Evolutionary conservation across 1,140 invertebrate genomes (phyloP).

Genomic region (Druon quercuslanigerum): DNA sequence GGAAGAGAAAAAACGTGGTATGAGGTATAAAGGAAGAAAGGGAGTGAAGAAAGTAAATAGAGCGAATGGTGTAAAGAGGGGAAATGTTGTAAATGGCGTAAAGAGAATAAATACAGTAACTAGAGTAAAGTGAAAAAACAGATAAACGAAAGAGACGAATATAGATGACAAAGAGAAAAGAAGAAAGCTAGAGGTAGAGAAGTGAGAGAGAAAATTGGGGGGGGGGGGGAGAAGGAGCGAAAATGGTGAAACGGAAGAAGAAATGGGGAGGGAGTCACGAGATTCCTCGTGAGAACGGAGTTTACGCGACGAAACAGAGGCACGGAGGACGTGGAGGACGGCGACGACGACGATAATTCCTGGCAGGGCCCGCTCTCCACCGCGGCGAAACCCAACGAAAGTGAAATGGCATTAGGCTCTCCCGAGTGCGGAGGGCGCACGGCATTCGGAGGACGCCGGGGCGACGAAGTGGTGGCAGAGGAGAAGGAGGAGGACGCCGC

Average conservation of each 20-base stretch:
- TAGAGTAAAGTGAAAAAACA: background rate
- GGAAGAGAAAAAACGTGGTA: slow-evolving; percentile 45
- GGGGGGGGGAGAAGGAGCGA: slow-evolving; percentile 27
- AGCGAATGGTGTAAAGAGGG: slow-evolving; percentile 28
- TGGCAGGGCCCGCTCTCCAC: slow-evolving; percentile 72
- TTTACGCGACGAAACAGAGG: slow-evolving; percentile 37
- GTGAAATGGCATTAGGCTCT: slow-evolving; percentile 75
- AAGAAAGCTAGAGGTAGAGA: slow-evolving; percentile 38
- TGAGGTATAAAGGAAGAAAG: slow-evolving; percentile 38
- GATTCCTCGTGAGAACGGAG: slow-evolving; percentile 28
- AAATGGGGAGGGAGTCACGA: slow-evolving; percentile 32
- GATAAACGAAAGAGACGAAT: background rate
- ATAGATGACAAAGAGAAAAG: background rate
- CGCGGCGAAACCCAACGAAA: slow-evolving; percentile 75
- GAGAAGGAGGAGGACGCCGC: slow-evolving; percentile 53
- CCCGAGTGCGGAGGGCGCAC: slow-evolving; percentile 66
- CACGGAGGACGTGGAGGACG: slow-evolving; percentile 54
- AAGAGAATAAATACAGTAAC: slow-evolving; percentile 3
- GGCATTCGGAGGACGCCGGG: slow-evolving; percentile 67
- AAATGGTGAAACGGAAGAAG: slow-evolving; percentile 18
- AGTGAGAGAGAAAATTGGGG: background rate
- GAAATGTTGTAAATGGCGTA: background rate
- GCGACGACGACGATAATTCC: slow-evolving; percentile 65
- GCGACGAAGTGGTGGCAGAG: slow-evolving; percentile 50
- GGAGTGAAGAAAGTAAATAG: slow-evolving; percentile 33